phyloP scores from a whole-genome alignment of 2,113 vertebrate species.

The Cyanoramphus novaezelandiae region DNA sequence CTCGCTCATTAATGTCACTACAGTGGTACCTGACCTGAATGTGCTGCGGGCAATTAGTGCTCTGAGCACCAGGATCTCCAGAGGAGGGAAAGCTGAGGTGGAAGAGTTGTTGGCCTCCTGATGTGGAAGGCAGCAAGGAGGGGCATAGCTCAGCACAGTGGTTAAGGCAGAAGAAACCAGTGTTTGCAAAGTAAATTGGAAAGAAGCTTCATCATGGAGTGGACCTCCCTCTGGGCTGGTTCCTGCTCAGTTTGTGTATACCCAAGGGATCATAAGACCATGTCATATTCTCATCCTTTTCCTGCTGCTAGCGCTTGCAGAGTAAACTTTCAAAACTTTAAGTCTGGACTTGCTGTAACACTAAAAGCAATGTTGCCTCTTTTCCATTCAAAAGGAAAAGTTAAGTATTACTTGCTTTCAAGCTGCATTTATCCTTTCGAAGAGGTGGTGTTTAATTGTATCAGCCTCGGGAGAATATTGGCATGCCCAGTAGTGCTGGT shows the following conservation, averaged over 20 bases:
- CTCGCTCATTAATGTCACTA: background rate
- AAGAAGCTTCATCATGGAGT: background rate
- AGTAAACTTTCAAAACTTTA: background rate
- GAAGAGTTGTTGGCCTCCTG: background rate
- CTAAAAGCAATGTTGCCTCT: background rate
- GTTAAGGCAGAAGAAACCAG: background rate
- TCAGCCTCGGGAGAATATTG: background rate
- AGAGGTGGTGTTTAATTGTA: background rate
- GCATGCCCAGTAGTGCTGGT: background rate
- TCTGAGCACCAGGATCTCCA: background rate
- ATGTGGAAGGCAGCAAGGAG: accelerated
- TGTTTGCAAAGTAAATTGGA: background rate
- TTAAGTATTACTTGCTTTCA: background rate
- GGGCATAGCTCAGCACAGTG: accelerated
- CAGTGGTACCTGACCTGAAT: slow-evolving; percentile 51
- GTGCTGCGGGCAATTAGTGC: background rate
- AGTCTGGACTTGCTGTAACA: background rate
- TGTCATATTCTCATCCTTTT: accelerated
- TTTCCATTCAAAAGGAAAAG: background rate
- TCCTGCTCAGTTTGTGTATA: accelerated
- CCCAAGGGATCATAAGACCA: background rate
- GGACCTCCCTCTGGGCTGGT: background rate
- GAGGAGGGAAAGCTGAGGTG: background rate
- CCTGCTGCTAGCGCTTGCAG: background rate
- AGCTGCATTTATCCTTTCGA: background rate